Evolutionary conservation across 2,113 vertebrate genomes (phyloP).

Genomic region (Bolborhynchus lineola): DNA sequence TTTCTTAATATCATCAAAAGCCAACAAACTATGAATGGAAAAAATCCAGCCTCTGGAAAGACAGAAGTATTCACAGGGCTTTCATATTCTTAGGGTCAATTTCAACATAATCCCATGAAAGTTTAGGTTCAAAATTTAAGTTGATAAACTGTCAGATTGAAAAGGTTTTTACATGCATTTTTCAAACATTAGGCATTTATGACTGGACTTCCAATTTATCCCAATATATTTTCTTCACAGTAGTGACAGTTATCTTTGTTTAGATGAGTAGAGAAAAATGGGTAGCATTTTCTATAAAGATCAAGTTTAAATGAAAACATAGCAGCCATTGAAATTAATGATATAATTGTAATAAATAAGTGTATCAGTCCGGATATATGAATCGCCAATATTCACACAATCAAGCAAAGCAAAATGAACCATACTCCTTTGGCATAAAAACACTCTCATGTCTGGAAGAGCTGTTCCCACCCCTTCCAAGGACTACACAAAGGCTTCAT

Average conservation of each 20-base stretch:
- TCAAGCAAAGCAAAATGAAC: not conserved
- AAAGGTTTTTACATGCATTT: not conserved
- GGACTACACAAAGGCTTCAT: not conserved
- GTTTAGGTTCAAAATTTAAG: not conserved
- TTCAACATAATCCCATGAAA: not conserved
- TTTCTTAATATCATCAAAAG: not conserved
- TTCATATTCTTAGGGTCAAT: not conserved
- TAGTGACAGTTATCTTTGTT: not conserved
- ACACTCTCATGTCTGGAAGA: not conserved
- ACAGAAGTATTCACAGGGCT: not conserved
- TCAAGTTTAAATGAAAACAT: not conserved
- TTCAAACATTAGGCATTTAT: not conserved
- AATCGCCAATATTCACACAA: not conserved
- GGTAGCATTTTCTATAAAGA: not conserved
- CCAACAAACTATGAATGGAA: not conserved
- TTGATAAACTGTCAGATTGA: not conserved
- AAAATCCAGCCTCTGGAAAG: not conserved
- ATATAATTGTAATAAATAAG: not conserved
- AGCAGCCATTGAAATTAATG: not conserved
- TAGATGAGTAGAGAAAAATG: not conserved
- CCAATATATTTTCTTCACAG: not conserved
- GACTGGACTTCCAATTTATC: not conserved
- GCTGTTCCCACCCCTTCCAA: not conserved
- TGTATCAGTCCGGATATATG: not conserved
- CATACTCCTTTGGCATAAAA: not conserved